A percentile compares a stretch with the other conserved stretches of the same genome.
Evolutionary conservation across 2,888 invertebrate species (phyloP).

Genomic region (Scaptomyza caliginosa): DNA sequence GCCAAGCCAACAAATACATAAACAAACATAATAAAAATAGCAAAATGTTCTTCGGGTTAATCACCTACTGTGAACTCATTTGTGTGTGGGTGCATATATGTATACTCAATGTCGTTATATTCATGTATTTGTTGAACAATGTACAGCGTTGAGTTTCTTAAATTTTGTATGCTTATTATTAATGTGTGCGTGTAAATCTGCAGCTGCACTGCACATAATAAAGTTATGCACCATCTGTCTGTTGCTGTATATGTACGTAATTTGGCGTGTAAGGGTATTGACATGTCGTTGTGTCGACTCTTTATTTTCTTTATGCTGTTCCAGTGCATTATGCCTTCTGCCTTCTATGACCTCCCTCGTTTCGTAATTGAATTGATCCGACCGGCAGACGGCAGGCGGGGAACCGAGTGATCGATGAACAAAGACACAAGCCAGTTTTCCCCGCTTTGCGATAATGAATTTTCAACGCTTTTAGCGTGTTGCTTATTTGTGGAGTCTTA

Average conservation of each 20-base stretch:
- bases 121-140: too few species aligned
- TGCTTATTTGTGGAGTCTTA: slow-evolving; percentile 12
- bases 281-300: not conserved
- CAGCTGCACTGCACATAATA: slow-evolving; percentile 3
- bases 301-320: not conserved
- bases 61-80: slow-evolving; percentile 29
- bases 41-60: slow-evolving; percentile 43
- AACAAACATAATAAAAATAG: slow-evolving; percentile 32
- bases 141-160: too few species aligned
- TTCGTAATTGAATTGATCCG: slow-evolving; percentile 49
- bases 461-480: slow-evolving; percentile 47
- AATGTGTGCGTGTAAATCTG: too few species aligned
- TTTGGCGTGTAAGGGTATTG: slow-evolving; percentile 20
- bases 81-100: not conserved
- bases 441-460: slow-evolving; percentile 42
- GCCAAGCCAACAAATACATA: slow-evolving; percentile 31
- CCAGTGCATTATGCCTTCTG: slow-evolving; percentile 24
- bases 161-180: too few species aligned
- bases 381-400: not conserved
- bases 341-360: slow-evolving; percentile 37
- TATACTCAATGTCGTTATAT: too few species aligned
- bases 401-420: slow-evolving; percentile 17
- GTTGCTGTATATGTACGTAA: not conserved
- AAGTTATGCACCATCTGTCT: not conserved
- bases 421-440: slow-evolving; percentile 33